These are phyloP conservation scores for Phaethornis superciliosus DNA, from an alignment of 2,113 vertebrate species.

Conservation along the genomic window DNA sequence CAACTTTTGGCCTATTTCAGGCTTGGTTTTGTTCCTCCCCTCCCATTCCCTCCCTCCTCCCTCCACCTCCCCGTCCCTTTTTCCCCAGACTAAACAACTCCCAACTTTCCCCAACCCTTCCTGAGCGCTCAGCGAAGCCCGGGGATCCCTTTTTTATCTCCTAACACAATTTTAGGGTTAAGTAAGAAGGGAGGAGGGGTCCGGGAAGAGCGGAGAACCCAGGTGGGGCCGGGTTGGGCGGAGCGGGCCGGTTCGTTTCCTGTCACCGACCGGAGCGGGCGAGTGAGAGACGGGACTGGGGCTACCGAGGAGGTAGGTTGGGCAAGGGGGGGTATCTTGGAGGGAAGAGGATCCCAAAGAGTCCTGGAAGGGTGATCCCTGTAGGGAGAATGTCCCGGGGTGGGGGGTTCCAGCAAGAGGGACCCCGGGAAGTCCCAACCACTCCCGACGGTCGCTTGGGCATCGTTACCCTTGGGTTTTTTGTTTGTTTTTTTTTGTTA, in stretches of 20 bases:
- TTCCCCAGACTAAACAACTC: background rate
- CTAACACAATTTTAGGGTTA: accelerated
- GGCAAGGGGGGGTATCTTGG: no score
- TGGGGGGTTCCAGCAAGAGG: no score
- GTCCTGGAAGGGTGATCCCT: no score
- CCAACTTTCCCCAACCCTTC: background rate
- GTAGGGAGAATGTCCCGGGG: no score
- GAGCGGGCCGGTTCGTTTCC: background rate
- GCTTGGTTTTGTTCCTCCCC: background rate
- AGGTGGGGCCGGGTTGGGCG: background rate
- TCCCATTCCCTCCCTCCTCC: no score
- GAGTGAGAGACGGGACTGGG: background rate
- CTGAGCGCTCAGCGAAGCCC: background rate
- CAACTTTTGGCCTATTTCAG: background rate
- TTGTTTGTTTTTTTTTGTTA: no score
- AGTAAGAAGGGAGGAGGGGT: no score
- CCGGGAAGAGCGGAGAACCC: background rate
- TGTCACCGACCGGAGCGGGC: background rate
- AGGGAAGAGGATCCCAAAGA: background rate
- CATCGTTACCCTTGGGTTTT: no score
- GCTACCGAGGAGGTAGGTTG: background rate
- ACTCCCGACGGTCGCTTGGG: no score
- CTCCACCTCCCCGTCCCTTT: background rate
- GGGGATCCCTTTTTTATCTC: no score
- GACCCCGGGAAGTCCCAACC: no score